Evolutionary conservation across 2,888 invertebrate species (phyloP).

Genomic region (Agonopterix heracliana): DNA sequence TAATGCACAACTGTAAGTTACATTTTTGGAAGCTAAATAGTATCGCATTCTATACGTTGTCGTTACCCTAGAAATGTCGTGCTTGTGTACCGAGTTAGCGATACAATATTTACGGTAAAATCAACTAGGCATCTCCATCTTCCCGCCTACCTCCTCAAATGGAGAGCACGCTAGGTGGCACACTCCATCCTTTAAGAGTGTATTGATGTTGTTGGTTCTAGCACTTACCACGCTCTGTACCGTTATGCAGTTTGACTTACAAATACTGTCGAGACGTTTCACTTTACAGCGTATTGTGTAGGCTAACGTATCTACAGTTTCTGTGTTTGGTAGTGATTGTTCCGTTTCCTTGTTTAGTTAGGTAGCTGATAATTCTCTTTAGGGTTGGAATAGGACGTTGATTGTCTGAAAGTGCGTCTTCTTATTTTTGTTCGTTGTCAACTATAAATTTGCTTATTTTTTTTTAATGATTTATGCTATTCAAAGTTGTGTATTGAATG

Average conservation of each 20-base stretch:
- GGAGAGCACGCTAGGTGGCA: constrained; percentile 52
- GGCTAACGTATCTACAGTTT: constrained; percentile 2
- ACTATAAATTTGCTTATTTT: too few relatives aligned
- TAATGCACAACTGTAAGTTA: too few relatives aligned
- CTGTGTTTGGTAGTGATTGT: constrained; percentile 6
- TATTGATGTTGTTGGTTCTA: constrained; percentile 61
- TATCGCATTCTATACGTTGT: too few relatives aligned
- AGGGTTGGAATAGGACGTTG: too few relatives aligned
- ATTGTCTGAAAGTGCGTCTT: too few relatives aligned
- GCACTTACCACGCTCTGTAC: constrained; percentile 55
- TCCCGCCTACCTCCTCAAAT: constrained; percentile 16
- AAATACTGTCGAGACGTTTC: constrained; percentile 59
- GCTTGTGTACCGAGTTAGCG: too few relatives aligned
- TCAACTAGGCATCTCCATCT: constrained; percentile 4
- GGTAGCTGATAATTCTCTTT: background rate
- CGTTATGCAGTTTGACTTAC: constrained; percentile 62
- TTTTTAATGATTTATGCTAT: too few relatives aligned
- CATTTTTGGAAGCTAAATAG: too few relatives aligned
- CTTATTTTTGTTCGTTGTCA: too few relatives aligned
- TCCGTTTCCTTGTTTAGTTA: constrained; percentile 2
- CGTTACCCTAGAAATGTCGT: too few relatives aligned
- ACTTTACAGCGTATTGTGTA: constrained; percentile 30
- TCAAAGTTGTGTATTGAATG: too few relatives aligned
- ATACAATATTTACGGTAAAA: background rate
- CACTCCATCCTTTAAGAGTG: constrained; percentile 48